Base-by-base conservation (phyloP, 2,797 vertebrate genomes). In the Rhinoraja longicauda region DNA sequence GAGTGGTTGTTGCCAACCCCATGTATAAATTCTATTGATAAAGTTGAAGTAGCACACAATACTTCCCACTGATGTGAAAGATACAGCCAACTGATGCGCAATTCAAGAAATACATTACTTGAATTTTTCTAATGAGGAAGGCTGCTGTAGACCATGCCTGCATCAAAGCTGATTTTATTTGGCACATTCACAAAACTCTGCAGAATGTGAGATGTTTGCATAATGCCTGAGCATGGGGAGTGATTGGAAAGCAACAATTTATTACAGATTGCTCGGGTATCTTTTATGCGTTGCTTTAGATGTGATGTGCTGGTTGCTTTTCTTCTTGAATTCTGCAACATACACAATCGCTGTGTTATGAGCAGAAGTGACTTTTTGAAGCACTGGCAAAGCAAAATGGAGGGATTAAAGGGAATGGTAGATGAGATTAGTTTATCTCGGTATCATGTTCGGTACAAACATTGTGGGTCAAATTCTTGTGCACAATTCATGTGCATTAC, bases 1-100 rank as follows among this genome's bases (percentile, higher is more conserved):
- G 67, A 29, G 77, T n/a, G 90, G 88, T 94, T 94, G 93, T 93
- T 95, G 96, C 96, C 64, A 95, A 95, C 94, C 94, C 94, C 94
- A 94, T 94, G 94, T 94, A 95, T 45, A 72, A 88, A 88, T 21
- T 1, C 36, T 2, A 76, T 53, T 73, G 93, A 45, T 67, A 82
- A 64, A 93, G 64, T 93, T n/a, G 67, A 75, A 57, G 86, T 24
- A 62, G 57, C n/a, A n/a, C 93, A 72, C 77, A 77, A 62, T 84
- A 53, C 45, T 78, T 77, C 53, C 72, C 93, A 92, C 82, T 72
- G 84, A 59, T 93, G 93, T 73, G 90, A 73, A 91, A 91, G 36
- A 73, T 91, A 67, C 67, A 45, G 24, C 4, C 67, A 39, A 73
- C 1, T 13, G 64, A 75, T 75, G 21, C 24, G n/a, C 10, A 26